These are phyloP conservation scores for Helicoverpa zea DNA, from an alignment of 1,140 invertebrate genomes.

Conservation along the genomic window DNA sequence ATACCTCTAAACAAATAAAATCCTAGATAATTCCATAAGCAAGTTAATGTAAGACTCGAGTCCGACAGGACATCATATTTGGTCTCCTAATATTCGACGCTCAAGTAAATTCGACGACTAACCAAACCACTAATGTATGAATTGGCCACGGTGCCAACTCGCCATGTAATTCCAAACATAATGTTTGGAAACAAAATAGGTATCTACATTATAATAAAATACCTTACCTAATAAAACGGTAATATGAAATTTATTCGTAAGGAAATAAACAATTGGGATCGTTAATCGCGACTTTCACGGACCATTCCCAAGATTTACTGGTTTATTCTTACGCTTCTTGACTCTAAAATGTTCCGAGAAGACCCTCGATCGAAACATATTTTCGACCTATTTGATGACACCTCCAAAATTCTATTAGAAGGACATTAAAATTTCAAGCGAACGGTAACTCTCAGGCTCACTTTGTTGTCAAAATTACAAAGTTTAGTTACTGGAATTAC, in stretches of 20 bases:
- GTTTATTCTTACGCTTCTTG: slow-evolving; percentile 13
- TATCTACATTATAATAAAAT: background rate
- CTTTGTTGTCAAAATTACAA: slow-evolving; percentile 7
- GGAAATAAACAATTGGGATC: slow-evolving; percentile 24
- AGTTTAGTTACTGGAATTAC: slow-evolving; percentile 2
- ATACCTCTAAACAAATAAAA: background rate
- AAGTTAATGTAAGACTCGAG: background rate
- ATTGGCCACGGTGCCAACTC: slow-evolving; percentile 26
- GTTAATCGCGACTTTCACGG: slow-evolving; percentile 33
- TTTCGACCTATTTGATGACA: background rate
- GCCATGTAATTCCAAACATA: slow-evolving; percentile 13
- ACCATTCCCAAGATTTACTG: slow-evolving; percentile 31
- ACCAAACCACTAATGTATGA: background rate
- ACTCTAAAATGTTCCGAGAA: background rate
- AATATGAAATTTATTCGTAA: slow-evolving; percentile 2
- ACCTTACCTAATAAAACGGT: background rate
- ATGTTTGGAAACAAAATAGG: background rate
- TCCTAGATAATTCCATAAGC: background rate
- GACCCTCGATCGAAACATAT: background rate
- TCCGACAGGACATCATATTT: background rate
- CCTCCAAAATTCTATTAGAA: background rate
- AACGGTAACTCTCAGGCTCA: background rate
- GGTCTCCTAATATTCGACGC: background rate
- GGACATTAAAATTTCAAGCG: background rate
- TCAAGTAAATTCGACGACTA: background rate